Evolutionary conservation across 2,113 vertebrate genomes (phyloP).

Genomic region (Corydoras maculifer): DNA sequence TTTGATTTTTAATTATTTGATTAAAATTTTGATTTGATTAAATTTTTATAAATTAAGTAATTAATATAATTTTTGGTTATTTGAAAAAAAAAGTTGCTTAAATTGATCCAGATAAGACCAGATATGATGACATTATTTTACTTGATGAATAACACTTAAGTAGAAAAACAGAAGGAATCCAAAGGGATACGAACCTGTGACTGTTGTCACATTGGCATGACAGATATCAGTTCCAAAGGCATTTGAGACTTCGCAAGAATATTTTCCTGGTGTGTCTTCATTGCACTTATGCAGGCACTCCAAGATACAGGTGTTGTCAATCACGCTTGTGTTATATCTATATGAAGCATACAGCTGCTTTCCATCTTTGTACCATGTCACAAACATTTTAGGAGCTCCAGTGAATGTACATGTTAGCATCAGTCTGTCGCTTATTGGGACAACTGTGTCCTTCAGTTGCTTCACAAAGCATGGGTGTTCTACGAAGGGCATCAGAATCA

Average conservation of each 20-base stretch:
- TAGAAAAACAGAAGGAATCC: conserved; percentile 20
- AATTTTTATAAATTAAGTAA: no score
- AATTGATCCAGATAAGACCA: not conserved
- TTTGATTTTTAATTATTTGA: no score
- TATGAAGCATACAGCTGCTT: conserved; percentile 67
- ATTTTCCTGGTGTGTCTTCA: conserved; percentile 69
- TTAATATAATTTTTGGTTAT: no score
- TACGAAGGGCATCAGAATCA: conserved; percentile 32
- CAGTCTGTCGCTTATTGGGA: conserved; percentile 32
- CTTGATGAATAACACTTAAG: not conserved
- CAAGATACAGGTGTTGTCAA: conserved; percentile 63
- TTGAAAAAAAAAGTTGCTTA: no score
- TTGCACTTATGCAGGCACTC: conserved; percentile 66
- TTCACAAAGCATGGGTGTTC: conserved; percentile 36
- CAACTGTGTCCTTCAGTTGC: conserved; percentile 71
- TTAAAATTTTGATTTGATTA: no score
- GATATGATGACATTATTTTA: not conserved
- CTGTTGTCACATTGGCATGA: conserved; percentile 68
- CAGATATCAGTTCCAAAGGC: conserved; percentile 69
- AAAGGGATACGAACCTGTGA: conserved; percentile 33
- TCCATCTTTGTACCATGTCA: conserved; percentile 77
- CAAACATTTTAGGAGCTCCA: conserved; percentile 73
- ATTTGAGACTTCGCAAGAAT: conserved; percentile 77
- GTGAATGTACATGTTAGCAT: conserved; percentile 43
- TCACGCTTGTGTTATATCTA: conserved; percentile 48